Conservation (phyloP, 1,140 invertebrate species). For the Dendroctonus valens region DNA sequence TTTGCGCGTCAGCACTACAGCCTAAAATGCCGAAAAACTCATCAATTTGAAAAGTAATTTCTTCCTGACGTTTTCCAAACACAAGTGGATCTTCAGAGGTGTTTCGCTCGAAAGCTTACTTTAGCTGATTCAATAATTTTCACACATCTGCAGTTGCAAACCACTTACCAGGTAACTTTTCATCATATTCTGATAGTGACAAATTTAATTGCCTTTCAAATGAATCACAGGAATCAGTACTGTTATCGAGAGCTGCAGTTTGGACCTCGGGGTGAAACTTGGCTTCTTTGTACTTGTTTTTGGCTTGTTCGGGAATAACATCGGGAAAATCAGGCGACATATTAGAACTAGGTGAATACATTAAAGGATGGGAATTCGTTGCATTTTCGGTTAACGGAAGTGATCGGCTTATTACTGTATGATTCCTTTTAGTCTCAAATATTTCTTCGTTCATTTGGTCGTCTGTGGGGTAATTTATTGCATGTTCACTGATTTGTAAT, state of each 20-base stretch:
- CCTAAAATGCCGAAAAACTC: too few relatives aligned
- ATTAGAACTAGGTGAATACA: slow-evolving; percentile 44
- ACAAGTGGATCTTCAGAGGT: too few relatives aligned
- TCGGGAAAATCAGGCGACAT: slow-evolving; percentile 47
- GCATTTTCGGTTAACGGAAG: slow-evolving; percentile 42
- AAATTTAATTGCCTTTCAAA: slow-evolving; percentile 39
- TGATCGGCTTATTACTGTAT: slow-evolving; percentile 8
- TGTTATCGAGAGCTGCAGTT: slow-evolving; percentile 36
- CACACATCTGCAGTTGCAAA: neutral
- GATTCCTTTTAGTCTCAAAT: slow-evolving; percentile 14
- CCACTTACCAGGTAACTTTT: slow-evolving; percentile 42
- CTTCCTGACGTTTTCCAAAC: too few relatives aligned
- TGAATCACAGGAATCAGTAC: slow-evolving; percentile 31
- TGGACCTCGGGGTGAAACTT: slow-evolving; percentile 42
- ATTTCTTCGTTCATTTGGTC: slow-evolving; percentile 4
- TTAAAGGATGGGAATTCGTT: slow-evolving; percentile 50
- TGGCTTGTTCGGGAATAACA: slow-evolving; percentile 47
- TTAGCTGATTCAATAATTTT: too few relatives aligned
- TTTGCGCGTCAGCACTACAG: too few relatives aligned
- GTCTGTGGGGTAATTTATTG: neutral
- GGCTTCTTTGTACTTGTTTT: slow-evolving; percentile 37
- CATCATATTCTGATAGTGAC: slow-evolving; percentile 38
- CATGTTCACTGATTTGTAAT: neutral
- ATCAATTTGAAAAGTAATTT: too few relatives aligned
- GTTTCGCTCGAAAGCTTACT: too few relatives aligned